Evolutionary conservation across 2,113 vertebrate species (phyloP).

Genomic region (Pitta sordida): DNA sequence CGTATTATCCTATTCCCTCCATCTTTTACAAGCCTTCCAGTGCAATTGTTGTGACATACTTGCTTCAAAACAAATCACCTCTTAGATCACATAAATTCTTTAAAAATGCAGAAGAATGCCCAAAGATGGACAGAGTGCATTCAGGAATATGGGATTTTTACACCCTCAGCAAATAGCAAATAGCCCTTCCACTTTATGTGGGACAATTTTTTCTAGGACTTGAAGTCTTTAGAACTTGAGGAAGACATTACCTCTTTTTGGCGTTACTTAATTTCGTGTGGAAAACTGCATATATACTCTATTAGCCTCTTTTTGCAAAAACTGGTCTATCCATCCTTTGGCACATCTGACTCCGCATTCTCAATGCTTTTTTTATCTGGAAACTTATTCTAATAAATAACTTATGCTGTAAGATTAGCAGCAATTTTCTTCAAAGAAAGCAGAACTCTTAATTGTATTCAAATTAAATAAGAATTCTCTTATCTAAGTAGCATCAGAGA

Average conservation of each 20-base stretch:
- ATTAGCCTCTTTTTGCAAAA: not conserved
- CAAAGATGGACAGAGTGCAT: not conserved
- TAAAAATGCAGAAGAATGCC: not conserved
- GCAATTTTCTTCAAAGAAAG: not conserved
- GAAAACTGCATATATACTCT: not conserved
- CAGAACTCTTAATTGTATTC: not conserved
- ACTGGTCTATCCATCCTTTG: not conserved
- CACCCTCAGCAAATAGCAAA: not conserved
- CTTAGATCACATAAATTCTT: not conserved
- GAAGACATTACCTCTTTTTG: not conserved
- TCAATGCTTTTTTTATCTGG: not conserved
- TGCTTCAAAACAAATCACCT: not conserved
- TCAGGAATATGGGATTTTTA: not conserved
- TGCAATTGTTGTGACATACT: not conserved
- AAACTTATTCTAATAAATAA: not conserved
- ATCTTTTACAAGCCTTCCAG: not conserved
- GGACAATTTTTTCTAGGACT: not conserved
- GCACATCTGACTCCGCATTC: not conserved
- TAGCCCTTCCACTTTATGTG: not conserved
- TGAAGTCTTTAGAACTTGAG: not conserved
- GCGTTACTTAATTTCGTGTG: not conserved
- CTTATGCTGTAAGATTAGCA: not conserved
- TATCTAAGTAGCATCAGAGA: not conserved
- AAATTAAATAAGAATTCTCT: not conserved
- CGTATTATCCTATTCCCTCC: not conserved